Base-by-base conservation (phyloP, 2,113 vertebrate species). In the Eleginops maclovinus region DNA sequence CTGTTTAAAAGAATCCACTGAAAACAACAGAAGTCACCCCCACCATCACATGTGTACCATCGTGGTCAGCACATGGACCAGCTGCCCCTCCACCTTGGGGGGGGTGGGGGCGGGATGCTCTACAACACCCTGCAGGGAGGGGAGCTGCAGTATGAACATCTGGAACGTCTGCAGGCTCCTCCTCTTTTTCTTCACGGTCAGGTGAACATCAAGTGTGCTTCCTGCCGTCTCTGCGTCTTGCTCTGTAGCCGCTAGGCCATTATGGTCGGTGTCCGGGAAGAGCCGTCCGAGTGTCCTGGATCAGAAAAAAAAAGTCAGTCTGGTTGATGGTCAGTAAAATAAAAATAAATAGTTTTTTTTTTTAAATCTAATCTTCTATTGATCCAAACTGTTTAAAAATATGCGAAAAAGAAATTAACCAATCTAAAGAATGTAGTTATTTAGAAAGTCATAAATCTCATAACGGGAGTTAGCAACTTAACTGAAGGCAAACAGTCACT, bases 211-310 rank as follows among this genome's bases (percentile, higher is more conserved):
- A 66, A 47, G 6, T 40, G 75, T 61, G 82, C 73, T 17, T 63
- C 60, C 77, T 28, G 62, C 77, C 49, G 46, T 81, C 68, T 41
- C 13, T 67, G 59, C 22, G 40, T 87, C 75, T 85, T 22, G 49
- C 46, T 90, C 74, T 16, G 81, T 87, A n/a, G 72, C 88, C 31
- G 31, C 86, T 77, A 65, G 75, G 81, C 86, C 84, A 79, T 89
- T 61, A 43, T 77, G 90, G 91, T 95, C 91, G 28, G 73, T 90
- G 83, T 87, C 93, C 94, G 77, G 87, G 87, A 65, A 83, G 65
- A 92, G 88, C 93, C 89, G 89, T 95, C 94, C 91, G 86, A 87
- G 72, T 49, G 72, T 66, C 82, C 93, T 92, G 79, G 2, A 4
- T 7, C 0, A 8, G 4, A 56, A 31, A n/a, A 19, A n/a, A 26